Evolutionary conservation across 2,888 invertebrate genomes (phyloP).

Genomic region (Parapristionchus giblindavisi): DNA sequence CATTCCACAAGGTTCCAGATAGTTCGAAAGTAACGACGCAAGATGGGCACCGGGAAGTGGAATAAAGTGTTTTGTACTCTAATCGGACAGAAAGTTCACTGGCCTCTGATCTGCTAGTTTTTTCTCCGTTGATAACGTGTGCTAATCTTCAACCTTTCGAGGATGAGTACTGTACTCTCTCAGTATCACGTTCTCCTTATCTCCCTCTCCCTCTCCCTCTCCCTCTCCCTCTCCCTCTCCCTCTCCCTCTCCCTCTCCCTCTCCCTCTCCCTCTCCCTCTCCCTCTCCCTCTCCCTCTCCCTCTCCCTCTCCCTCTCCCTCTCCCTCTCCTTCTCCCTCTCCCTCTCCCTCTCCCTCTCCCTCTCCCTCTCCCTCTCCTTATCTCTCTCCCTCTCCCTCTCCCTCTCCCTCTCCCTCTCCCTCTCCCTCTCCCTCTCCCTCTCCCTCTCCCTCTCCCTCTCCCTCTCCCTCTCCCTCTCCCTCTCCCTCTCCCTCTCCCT

Average conservation of each 20-base stretch:
- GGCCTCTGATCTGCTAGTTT: too few species aligned
- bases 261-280: conserved; percentile 5
- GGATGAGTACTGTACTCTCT: background rate
- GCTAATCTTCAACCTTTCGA: too few species aligned
- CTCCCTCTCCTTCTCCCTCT: conserved; percentile 2
- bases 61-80: too few species aligned
- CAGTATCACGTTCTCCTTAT: too few species aligned
- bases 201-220: conserved; percentile 5
- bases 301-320: conserved; percentile 5
- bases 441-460: background rate
- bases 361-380: conserved; percentile 2
- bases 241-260: conserved; percentile 5
- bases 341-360: conserved; percentile 5
- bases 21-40: too few species aligned
- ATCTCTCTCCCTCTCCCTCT: conserved; percentile 1
- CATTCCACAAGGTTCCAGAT: too few species aligned
- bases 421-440: background rate
- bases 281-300: conserved; percentile 5
- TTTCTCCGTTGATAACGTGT: too few species aligned
- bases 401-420: background rate
- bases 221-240: conserved; percentile 5
- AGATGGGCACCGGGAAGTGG: too few species aligned
- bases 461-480: background rate
- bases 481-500: background rate
- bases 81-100: too few species aligned